These are phyloP conservation scores for Dermatemys mawii DNA, from an alignment of 2,113 vertebrate species.

Conservation along the genomic window DNA sequence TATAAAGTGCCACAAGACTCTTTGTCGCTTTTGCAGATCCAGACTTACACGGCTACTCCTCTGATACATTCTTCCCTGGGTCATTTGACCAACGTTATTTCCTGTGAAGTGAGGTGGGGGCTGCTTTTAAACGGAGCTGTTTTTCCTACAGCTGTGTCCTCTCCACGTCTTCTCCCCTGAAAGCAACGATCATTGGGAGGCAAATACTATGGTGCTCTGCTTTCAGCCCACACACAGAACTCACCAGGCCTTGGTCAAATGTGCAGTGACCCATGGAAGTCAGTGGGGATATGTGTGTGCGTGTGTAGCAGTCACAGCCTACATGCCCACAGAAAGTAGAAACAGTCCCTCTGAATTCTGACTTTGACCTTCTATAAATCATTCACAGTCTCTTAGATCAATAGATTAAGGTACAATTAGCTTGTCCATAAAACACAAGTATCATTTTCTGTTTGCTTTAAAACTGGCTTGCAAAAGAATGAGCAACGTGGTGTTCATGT, in stretches of 20 bases:
- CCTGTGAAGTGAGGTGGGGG: neutral
- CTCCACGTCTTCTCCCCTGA: neutral
- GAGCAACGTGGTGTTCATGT: neutral
- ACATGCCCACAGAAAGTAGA: rapidly evolving
- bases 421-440: neutral
- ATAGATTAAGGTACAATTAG: neutral
- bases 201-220: rapidly evolving
- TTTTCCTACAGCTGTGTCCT: neutral
- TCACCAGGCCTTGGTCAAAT: neutral
- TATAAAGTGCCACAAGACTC: too few relatives aligned
- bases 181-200: neutral
- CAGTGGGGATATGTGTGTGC: neutral
- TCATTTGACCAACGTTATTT: neutral
- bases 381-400: constrained; percentile 29
- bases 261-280: neutral
- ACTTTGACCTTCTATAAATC: neutral
- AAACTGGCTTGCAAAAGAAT: neutral
- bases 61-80: neutral
- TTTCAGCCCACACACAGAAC: rapidly evolving
- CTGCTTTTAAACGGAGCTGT: neutral
- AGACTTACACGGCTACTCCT: too few relatives aligned
- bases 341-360: neutral
- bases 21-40: too few relatives aligned
- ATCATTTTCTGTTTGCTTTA: neutral
- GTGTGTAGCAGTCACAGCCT: neutral